Percentiles rank a stretch among this genome's conserved stretches.
These are phyloP conservation scores for Drosophila melanocephala DNA, from an alignment of 2,888 invertebrate species.

Conservation along the genomic window DNA sequence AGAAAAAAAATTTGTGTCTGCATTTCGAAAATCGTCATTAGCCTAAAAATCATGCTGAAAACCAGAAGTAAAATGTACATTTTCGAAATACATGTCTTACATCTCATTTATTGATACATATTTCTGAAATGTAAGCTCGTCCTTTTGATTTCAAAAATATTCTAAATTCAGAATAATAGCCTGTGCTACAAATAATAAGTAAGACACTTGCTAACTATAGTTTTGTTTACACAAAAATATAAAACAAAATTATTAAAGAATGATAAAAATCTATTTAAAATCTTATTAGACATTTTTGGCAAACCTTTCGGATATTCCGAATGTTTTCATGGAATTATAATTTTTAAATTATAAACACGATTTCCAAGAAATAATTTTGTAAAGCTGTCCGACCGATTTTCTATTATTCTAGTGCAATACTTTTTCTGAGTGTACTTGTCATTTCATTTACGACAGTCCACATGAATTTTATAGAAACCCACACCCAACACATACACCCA, in stretches of 20 bases:
- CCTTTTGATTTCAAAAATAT: neutral
- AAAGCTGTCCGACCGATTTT: neutral
- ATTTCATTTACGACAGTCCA: conserved; percentile 47
- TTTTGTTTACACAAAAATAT: neutral
- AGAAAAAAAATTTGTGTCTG: neutral
- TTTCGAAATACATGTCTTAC: neutral
- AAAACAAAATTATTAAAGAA: neutral
- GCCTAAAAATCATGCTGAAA: neutral
- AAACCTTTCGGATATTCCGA: neutral
- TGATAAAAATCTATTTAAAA: neutral
- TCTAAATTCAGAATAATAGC: neutral
- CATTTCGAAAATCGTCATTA: neutral
- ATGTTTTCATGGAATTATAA: neutral
- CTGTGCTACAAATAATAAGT: too few relatives aligned
- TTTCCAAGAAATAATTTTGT: neutral
- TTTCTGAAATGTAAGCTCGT: neutral
- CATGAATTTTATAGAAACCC: conserved; percentile 36
- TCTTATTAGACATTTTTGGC: neutral
- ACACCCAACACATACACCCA: neutral
- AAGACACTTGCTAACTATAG: neutral
- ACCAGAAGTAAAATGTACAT: neutral
- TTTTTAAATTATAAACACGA: neutral
- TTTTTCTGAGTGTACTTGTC: conserved; percentile 5
- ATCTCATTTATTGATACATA: neutral
- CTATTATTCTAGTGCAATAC: too few relatives aligned